Percentiles rank a stretch among this genome's conserved stretches.
phyloP scores from a whole-genome alignment of 1,140 invertebrate genomes.

The Tetraneura akinire region DNA sequence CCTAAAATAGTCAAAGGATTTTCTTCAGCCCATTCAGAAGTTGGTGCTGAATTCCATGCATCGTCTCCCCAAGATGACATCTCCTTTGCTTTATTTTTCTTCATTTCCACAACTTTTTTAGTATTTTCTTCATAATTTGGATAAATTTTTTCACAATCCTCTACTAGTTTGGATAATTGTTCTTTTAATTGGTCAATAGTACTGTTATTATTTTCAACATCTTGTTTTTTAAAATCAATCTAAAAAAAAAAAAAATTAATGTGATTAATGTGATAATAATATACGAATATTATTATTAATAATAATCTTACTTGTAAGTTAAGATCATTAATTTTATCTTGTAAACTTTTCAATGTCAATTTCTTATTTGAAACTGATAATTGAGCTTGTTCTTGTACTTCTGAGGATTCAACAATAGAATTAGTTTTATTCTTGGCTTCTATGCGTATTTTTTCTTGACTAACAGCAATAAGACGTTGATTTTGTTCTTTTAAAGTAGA shows the following conservation, averaged over 20 bases:
- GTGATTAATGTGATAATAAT: no score
- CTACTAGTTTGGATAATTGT: constrained; percentile 63
- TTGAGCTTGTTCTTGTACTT: constrained; percentile 62
- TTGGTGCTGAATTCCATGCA: constrained; percentile 57
- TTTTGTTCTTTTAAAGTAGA: constrained; percentile 81
- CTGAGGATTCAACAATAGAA: constrained; percentile 64
- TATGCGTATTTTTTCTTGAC: constrained; percentile 80
- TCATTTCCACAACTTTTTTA: constrained; percentile 59
- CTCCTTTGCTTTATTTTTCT: constrained; percentile 44
- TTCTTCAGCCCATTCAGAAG: constrained; percentile 55
- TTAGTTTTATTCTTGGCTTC: constrained; percentile 75
- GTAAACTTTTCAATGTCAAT: constrained; percentile 81
- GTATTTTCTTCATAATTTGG: constrained; percentile 64
- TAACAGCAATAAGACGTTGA: constrained; percentile 70
- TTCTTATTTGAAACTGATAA: constrained; percentile 78
- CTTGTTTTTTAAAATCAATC: constrained; percentile 50
- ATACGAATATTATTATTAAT: neutral
- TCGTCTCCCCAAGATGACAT: constrained; percentile 53
- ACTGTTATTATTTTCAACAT: constrained; percentile 67
- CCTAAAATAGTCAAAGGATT: neutral
- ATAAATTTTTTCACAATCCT: constrained; percentile 67
- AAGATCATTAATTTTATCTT: constrained; percentile 70
- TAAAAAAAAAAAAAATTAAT: constrained; percentile 51
- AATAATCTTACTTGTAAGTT: constrained; percentile 64
- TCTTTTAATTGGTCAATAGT: constrained; percentile 70